These are phyloP conservation scores for Electrophaes corylata DNA, from an alignment of 2,888 invertebrate species.

Conservation along the genomic window DNA sequence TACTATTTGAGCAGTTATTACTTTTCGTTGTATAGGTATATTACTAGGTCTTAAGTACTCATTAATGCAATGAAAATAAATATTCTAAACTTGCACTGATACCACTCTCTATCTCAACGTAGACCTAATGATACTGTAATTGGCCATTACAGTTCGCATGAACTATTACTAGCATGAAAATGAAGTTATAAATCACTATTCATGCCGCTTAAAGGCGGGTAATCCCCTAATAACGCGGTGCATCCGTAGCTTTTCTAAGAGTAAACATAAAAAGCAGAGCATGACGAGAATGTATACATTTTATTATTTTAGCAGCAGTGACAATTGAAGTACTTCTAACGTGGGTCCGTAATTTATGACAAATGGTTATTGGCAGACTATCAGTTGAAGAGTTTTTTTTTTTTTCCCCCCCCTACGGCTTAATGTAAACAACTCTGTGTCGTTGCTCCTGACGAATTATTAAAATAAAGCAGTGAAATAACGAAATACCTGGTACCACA, in stretches of 20 bases:
- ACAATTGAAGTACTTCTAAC: too few species aligned
- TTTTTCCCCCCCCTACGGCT: too few species aligned
- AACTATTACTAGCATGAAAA: slow-evolving; percentile 47
- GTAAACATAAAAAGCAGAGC: slow-evolving; percentile 14
- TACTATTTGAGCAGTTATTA: too few species aligned
- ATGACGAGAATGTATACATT: not conserved
- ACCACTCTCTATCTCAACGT: slow-evolving; percentile 7
- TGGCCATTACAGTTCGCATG: slow-evolving; percentile 34
- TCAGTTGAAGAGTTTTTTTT: too few species aligned
- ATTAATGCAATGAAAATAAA: not conserved
- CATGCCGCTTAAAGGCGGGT: slow-evolving; percentile 56
- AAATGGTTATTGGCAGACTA: too few species aligned
- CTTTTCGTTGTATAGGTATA: not conserved
- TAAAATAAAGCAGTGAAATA: too few species aligned
- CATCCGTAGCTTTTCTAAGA: slow-evolving; percentile 63
- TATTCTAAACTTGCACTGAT: not conserved
- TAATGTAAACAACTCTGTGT: too few species aligned
- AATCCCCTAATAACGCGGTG: slow-evolving; percentile 67
- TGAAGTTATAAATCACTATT: slow-evolving; percentile 63
- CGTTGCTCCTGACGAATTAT: too few species aligned
- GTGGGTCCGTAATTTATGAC: not conserved
- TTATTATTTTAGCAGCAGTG: not conserved
- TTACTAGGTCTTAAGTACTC: too few species aligned
- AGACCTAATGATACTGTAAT: slow-evolving; percentile 13
- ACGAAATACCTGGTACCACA: too few species aligned